Evolutionary conservation across 2,888 invertebrate species (phyloP).

Genomic region (Epinotia ramella): DNA sequence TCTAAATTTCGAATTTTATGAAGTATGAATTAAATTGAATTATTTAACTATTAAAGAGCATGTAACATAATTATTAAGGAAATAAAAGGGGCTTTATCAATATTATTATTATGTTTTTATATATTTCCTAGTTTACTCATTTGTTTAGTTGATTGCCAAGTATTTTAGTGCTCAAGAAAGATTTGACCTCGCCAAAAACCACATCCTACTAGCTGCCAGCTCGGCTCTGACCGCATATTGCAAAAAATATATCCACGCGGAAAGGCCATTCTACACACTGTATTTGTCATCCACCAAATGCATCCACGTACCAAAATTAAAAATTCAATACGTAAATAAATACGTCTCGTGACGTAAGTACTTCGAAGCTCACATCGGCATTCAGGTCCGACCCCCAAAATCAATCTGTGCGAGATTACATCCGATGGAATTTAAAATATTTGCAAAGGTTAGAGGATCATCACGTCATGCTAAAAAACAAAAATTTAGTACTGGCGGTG

Average conservation of each 20-base stretch:
- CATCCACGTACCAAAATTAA: conserved; percentile 6
- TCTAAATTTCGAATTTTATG: no score
- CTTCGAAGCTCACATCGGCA: conserved; percentile 12
- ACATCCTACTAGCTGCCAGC: no score
- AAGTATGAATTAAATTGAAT: no score
- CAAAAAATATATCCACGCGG: not conserved
- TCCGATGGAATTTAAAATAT: conserved; percentile 32
- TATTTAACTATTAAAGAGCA: no score
- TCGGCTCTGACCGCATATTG: no score
- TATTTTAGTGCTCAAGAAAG: no score
- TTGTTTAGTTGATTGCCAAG: no score
- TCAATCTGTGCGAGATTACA: conserved; percentile 20
- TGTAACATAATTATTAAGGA: no score
- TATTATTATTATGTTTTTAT: no score
- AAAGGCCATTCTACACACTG: not conserved
- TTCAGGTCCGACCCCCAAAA: conserved; percentile 10
- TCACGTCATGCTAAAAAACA: conserved; percentile 22
- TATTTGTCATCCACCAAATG: not conserved
- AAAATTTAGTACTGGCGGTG: conserved; percentile 5
- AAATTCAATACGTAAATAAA: not conserved
- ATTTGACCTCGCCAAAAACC: no score
- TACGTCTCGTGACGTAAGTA: not conserved
- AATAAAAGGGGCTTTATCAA: no score
- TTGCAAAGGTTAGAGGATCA: conserved; percentile 30
- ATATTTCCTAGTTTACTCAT: no score